Evolutionary conservation across 2,888 invertebrate species (phyloP).

Genomic region (Dysmachus trigonus): DNA sequence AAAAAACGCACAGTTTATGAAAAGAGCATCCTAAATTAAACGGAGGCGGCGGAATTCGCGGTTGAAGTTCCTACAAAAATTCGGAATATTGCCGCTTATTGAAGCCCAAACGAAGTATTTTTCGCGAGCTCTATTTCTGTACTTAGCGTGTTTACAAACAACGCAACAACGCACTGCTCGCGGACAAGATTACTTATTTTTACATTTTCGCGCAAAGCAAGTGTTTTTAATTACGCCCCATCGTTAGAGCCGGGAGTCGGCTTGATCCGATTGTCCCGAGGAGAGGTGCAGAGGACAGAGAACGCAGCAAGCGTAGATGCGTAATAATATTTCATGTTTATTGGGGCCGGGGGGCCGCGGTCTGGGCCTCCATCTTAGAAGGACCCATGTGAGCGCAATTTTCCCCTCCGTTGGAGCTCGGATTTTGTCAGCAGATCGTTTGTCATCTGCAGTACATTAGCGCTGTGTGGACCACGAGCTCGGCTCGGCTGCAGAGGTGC

Average conservation of each 20-base stretch:
- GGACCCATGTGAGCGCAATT: background rate
- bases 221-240: background rate
- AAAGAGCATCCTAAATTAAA: background rate
- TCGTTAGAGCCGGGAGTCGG: background rate
- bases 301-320: background rate
- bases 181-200: background rate
- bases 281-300: background rate
- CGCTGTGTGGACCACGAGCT: background rate
- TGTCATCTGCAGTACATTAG: constrained; percentile 28
- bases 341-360: background rate
- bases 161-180: background rate
- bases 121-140: background rate
- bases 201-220: background rate
- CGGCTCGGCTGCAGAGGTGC: background rate
- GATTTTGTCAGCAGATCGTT: constrained; percentile 12
- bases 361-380: background rate
- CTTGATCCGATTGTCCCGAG: background rate
- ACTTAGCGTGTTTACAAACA: background rate
- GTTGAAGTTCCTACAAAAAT: background rate
- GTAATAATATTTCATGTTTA: background rate
- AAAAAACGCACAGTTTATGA: background rate
- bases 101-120: background rate
- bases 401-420: background rate
- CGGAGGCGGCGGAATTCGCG: background rate
- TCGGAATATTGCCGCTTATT: background rate